phyloP scores from a whole-genome alignment of 2,113 vertebrate genomes.

The Lethenteron reissneri region DNA sequence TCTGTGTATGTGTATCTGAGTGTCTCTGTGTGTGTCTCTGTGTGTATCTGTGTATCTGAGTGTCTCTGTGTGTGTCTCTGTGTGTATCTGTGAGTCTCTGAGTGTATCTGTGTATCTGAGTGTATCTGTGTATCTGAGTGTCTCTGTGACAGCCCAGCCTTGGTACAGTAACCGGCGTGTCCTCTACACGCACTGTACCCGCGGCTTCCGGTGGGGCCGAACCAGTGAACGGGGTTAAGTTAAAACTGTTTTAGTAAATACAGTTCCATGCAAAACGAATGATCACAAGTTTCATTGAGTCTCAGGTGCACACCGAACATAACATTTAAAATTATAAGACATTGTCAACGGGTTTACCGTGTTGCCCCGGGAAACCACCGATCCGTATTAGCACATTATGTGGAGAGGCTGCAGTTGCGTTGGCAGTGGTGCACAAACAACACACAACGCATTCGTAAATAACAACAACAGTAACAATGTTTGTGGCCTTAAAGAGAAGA shows the following conservation, averaged over 20 bases:
- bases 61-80: neutral
- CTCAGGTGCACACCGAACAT: too few relatives aligned
- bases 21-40: neutral
- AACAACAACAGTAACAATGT: too few relatives aligned
- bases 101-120: neutral
- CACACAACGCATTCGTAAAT: too few relatives aligned
- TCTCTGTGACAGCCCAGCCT: neutral
- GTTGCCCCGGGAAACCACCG: too few relatives aligned
- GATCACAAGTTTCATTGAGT: neutral
- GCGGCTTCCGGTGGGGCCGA: neutral
- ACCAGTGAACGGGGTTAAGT: neutral
- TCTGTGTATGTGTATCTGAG: neutral
- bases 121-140: neutral
- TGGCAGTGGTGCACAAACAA: too few relatives aligned
- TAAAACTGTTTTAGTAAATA: neutral
- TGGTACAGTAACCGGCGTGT: neutral
- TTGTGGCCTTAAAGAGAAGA: too few relatives aligned
- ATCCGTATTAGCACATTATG: too few relatives aligned
- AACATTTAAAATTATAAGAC: too few relatives aligned
- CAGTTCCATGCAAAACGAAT: neutral
- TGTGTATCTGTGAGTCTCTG: neutral
- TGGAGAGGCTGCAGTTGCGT: too few relatives aligned
- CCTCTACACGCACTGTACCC: neutral
- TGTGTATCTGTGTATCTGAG: neutral
- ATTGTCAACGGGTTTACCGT: too few relatives aligned